Evolutionary conservation across 2,888 invertebrate genomes (phyloP), one percentile per base, ranked within the genome.

Genomic region (Dendrolimus pini): DNA sequence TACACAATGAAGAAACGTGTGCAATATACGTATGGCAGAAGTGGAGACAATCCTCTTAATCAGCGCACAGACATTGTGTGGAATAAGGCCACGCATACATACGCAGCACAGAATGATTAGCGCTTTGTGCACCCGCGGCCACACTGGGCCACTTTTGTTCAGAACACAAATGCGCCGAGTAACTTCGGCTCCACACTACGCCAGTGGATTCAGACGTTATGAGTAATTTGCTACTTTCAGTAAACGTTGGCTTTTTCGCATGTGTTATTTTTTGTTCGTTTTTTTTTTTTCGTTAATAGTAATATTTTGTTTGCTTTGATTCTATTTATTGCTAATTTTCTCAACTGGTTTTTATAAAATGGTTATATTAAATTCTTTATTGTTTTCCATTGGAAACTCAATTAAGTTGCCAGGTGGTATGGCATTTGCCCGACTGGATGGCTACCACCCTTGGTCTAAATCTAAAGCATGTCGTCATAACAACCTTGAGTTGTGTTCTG

Each of bases 41-140:
- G 9, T 75, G 85, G 87, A 89, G 89, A 90, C 89, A 90, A 90
- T 90, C 88, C 89, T 88, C 89, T 90, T 90, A 89, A 90, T 90
- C 89, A 90, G 77, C 68, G 75, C 67, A 70, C 83, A 86, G 87
- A 89, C 89, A 89, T 83, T 89, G 88, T 85, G 77, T 75, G 81
- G 82, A 90, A 90, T 78, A 82, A 78, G 89, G 89, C 87, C 89
- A 89, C 85, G 83, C 84, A 87, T 82, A 82, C 81, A 83, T 82
- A 82, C 81, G 83, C 80, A 77, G 9, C 75, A 76, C 79, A 77
- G 80, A 74, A 78, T 88, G 89, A 89, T 90, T 89, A 84, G 82
- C 74, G 78, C 80, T 82, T 82, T 82, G 82, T 81, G 66, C 58
- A 59, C 66, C 59, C 60, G 61, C 63, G 70, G 64, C 82, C 78